Percentiles rank a stretch among this genome's conserved stretches.
phyloP scores from a whole-genome alignment of 2,888 invertebrate genomes.

The Phymatocera aterrima region DNA sequence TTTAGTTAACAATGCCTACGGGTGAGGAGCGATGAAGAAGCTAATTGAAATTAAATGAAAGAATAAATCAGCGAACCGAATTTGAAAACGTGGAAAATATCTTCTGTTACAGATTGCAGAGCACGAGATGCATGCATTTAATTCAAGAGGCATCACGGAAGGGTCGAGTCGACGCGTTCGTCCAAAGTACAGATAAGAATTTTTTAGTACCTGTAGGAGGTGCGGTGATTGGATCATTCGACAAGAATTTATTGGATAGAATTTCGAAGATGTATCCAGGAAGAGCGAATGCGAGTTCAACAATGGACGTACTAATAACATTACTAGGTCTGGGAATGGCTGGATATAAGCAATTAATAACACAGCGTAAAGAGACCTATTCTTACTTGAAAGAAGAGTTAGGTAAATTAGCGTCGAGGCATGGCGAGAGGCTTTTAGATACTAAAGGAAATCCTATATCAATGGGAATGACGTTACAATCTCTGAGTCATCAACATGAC shows the following conservation, averaged over 20 bases:
- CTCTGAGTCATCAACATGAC: constrained; percentile 69
- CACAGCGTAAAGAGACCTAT: constrained; percentile 79
- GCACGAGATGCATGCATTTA: constrained; percentile 80
- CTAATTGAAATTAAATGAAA: too few relatives aligned
- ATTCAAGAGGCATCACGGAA: constrained; percentile 81
- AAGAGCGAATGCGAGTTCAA: constrained; percentile 83
- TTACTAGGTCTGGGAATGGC: constrained; percentile 82
- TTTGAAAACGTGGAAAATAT: background rate
- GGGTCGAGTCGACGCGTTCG: constrained; percentile 86
- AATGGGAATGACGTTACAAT: constrained; percentile 76
- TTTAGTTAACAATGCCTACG: constrained; percentile 90
- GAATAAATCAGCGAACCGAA: background rate
- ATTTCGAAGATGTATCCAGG: constrained; percentile 85
- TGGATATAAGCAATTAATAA: constrained; percentile 80
- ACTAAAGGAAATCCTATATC: constrained; percentile 84
- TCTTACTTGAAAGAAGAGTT: constrained; percentile 79
- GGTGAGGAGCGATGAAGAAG: constrained; percentile 71
- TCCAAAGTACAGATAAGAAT: constrained; percentile 92
- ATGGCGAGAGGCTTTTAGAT: constrained; percentile 79
- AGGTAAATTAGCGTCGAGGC: constrained; percentile 76
- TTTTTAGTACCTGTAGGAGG: constrained; percentile 91
- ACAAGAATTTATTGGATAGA: constrained; percentile 78
- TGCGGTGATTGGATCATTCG: constrained; percentile 84
- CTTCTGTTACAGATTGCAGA: constrained; percentile 77
- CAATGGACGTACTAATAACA: constrained; percentile 86